Evolutionary conservation across 2,797 vertebrate genomes (phyloP).

Genomic region (Sciurus carolinensis): DNA sequence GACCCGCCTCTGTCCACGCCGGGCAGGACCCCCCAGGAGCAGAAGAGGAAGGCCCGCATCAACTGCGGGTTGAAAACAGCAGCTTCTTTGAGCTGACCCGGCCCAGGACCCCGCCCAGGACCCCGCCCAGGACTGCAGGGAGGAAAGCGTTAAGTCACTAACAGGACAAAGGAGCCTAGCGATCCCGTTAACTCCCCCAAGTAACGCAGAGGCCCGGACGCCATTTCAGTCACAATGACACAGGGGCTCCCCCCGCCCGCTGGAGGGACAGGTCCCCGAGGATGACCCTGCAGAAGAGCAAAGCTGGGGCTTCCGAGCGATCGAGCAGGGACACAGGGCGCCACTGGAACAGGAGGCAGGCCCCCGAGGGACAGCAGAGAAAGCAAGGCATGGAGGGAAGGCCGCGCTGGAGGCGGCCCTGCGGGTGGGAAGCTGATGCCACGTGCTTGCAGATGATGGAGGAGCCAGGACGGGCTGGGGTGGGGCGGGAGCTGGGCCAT

Average conservation of each 20-base stretch:
- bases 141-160: slow-evolving; percentile 25
- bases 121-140: neutral
- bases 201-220: neutral
- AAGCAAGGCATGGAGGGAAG: accelerated
- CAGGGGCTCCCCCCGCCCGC: neutral
- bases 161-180: neutral
- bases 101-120: too few relatives aligned
- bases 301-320: neutral
- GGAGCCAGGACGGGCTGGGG: neutral
- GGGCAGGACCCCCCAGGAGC: neutral
- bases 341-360: neutral
- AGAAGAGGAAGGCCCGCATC: neutral
- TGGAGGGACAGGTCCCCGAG: neutral
- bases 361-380: neutral
- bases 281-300: neutral
- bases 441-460: neutral
- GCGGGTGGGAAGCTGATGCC: accelerated
- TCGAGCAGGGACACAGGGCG: neutral
- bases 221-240: neutral
- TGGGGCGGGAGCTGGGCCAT: neutral
- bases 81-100: neutral
- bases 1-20: neutral
- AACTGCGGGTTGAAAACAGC: neutral
- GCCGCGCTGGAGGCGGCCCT: accelerated
- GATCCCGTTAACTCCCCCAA: neutral